These are phyloP conservation scores for Cercocebus atys DNA, from an alignment of 2,113 vertebrate species.

Conservation along the genomic window DNA sequence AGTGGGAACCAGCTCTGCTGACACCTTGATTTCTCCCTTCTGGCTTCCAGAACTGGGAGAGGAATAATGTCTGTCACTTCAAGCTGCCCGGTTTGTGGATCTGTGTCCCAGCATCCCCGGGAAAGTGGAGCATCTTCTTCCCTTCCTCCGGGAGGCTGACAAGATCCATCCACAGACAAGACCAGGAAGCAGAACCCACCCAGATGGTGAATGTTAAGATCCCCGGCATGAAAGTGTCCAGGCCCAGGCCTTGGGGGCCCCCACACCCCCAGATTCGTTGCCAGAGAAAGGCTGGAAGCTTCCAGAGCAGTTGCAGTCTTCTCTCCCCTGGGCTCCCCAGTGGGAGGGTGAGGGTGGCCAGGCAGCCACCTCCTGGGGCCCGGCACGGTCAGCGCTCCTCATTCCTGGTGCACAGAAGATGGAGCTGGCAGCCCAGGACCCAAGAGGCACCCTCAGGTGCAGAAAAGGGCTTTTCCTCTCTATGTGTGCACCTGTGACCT, in stretches of 20 bases:
- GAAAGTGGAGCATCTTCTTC: no score
- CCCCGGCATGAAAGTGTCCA: neutral
- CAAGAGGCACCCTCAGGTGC: rapidly evolving
- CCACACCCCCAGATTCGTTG: neutral
- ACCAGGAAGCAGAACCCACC: neutral
- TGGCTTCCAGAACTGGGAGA: neutral
- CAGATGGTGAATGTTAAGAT: no score
- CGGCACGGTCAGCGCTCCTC: rapidly evolving
- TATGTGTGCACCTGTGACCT: rapidly evolving
- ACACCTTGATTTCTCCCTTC: no score
- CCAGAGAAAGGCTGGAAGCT: neutral
- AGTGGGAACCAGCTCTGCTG: rapidly evolving
- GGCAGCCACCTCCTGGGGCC: neutral
- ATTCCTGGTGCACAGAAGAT: neutral
- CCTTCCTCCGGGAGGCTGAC: neutral
- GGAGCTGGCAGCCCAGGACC: neutral
- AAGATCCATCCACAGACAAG: neutral
- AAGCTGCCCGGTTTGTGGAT: no score
- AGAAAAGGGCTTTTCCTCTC: neutral
- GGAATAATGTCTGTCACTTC: neutral
- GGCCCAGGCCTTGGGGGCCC: neutral
- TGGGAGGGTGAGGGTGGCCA: neutral
- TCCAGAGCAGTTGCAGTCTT: neutral
- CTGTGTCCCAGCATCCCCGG: neutral
- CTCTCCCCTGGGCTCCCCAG: neutral